phyloP scores from a whole-genome alignment of 2,113 vertebrate species.

The Etheostoma cragini region DNA sequence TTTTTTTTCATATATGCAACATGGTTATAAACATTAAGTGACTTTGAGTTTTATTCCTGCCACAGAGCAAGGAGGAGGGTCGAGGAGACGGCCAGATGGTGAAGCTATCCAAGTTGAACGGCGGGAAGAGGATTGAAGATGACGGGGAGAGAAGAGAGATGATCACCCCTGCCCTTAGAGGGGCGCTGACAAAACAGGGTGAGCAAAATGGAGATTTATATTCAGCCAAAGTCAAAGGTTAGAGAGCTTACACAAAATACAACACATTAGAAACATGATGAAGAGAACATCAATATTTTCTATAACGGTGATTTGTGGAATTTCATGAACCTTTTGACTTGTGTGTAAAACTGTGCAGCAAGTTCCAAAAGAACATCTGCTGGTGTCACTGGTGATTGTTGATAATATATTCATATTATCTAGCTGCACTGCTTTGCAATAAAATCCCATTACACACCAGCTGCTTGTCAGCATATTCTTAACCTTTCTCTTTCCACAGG shows the following conservation, averaged over 20 bases:
- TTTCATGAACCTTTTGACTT: not conserved
- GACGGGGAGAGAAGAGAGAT: constrained; percentile 87
- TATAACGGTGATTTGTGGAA: not conserved
- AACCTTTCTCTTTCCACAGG: constrained; percentile 46
- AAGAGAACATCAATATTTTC: not conserved
- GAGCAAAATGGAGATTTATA: not conserved
- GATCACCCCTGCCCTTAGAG: constrained; percentile 92
- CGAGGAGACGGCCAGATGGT: constrained; percentile 58
- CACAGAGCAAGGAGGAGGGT: constrained; percentile 80
- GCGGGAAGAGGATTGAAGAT: constrained; percentile 75
- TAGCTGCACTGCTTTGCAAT: constrained; percentile 24
- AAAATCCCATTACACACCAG: constrained; percentile 38
- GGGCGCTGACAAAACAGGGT: constrained; percentile 95
- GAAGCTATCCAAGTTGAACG: constrained; percentile 61
- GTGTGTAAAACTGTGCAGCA: not conserved
- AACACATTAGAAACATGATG: not conserved
- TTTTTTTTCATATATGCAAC: not conserved
- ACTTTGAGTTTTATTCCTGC: constrained; percentile 54
- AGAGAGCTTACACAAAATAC: not conserved
- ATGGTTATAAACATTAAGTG: not conserved
- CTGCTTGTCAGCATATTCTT: constrained; percentile 42
- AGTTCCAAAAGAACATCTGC: constrained; percentile 51
- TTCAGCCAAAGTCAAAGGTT: not conserved
- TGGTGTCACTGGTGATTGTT: constrained; percentile 32
- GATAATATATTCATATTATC: constrained; percentile 53